A percentile compares a stretch with the other conserved stretches of the same genome.
phyloP scores from a whole-genome alignment of 1,140 invertebrate species.

The Drosophila oshimai region DNA sequence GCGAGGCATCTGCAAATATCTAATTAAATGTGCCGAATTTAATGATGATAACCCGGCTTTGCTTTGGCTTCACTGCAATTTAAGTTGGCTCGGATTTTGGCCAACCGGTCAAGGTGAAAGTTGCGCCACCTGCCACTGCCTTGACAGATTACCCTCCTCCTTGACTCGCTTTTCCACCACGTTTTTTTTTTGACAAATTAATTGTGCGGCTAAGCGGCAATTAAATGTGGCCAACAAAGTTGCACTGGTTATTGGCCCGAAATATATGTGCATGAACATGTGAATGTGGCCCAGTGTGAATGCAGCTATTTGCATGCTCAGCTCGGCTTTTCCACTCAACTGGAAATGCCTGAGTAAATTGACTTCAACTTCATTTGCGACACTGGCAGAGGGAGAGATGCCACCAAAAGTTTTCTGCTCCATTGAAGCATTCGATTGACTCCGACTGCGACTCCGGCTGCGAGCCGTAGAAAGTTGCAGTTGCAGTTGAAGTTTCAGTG shows the following conservation, averaged over 20 bases:
- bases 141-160: conserved; percentile 20
- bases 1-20: conserved; percentile 25
- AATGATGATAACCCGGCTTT: conserved; percentile 51
- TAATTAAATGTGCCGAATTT: conserved; percentile 59
- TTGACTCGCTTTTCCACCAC: conserved; percentile 1
- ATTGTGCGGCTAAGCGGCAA: conserved; percentile 69
- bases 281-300: conserved; percentile 12
- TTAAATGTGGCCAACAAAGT: conserved; percentile 41
- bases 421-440: conserved; percentile 78
- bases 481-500: conserved; percentile 17
- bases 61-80: conserved; percentile 22
- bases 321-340: conserved; percentile 30
- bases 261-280: too few relatives aligned
- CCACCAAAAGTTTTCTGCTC: conserved; percentile 71
- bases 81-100: conserved; percentile 26
- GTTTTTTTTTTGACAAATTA: conserved; percentile 71
- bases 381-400: conserved; percentile 7
- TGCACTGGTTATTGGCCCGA: conserved; percentile 44
- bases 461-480: conserved; percentile 31
- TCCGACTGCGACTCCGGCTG: too few relatives aligned
- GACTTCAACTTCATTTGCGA: conserved; percentile 60
- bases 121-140: conserved; percentile 64
- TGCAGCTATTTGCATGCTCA: conserved; percentile 56
- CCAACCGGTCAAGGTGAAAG: conserved; percentile 77
- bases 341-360: conserved; percentile 63